Percentiles rank a stretch among this genome's conserved stretches.
phyloP scores from a whole-genome alignment of 2,888 invertebrate species.

The Drosophila mimetica region DNA sequence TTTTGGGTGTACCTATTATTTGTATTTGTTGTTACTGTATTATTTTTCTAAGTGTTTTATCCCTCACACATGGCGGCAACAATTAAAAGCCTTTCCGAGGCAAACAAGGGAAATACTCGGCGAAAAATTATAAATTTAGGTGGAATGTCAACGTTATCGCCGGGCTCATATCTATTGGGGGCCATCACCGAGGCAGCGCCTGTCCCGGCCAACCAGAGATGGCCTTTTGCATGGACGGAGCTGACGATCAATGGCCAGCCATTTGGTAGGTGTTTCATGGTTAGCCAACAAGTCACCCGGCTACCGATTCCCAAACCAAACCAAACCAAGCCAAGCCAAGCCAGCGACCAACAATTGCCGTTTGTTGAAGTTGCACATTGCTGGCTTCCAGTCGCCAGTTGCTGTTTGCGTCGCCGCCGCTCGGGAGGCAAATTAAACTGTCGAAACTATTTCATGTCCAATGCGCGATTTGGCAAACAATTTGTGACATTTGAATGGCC shows the following conservation, averaged over 20 bases:
- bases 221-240: slow-evolving; percentile 64
- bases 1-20: too few species aligned
- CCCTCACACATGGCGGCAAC: slow-evolving; percentile 73
- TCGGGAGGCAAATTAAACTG: slow-evolving; percentile 82
- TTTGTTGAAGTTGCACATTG: slow-evolving; percentile 30
- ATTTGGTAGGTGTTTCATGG: slow-evolving; percentile 74
- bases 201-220: slow-evolving; percentile 37
- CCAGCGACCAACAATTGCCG: slow-evolving; percentile 51
- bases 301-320: slow-evolving; percentile 19
- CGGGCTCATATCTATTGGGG: slow-evolving; percentile 73
- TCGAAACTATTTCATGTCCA: slow-evolving; percentile 83
- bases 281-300: slow-evolving; percentile 66
- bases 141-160: slow-evolving; percentile 80
- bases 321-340: slow-evolving; percentile 48
- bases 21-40: too few species aligned
- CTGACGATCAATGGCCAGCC: slow-evolving; percentile 69
- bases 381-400: slow-evolving; percentile 21
- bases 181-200: slow-evolving; percentile 51
- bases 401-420: slow-evolving; percentile 35
- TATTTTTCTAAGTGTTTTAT: slow-evolving; percentile 7
- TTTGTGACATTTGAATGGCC: slow-evolving; percentile 83
- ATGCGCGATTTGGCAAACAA: slow-evolving; percentile 81
- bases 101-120: slow-evolving; percentile 68
- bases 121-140: slow-evolving; percentile 79
- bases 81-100: slow-evolving; percentile 73